Evolutionary conservation across 2,113 vertebrate genomes (phyloP).

Genomic region (Leptobrachium leishanense): DNA sequence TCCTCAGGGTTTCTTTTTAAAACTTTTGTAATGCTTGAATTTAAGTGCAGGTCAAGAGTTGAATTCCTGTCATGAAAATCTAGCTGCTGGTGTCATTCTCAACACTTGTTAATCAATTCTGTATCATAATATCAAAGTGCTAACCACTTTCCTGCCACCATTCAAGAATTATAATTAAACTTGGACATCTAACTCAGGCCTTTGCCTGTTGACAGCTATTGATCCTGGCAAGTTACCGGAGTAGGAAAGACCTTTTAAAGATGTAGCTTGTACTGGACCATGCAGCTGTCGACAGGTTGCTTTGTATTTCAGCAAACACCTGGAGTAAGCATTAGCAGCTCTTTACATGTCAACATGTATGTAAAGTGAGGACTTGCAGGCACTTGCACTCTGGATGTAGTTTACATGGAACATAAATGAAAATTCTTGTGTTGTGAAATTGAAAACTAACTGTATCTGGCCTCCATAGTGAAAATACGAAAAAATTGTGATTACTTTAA

Average conservation of each 20-base stretch:
- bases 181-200: not conserved
- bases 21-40: too few relatives aligned
- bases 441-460: too few relatives aligned
- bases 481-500: too few relatives aligned
- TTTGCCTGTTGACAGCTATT: slow-evolving; percentile 7
- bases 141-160: slow-evolving; percentile 4
- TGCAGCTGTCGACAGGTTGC: slow-evolving; percentile 5
- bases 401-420: not conserved
- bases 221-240: not conserved
- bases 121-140: slow-evolving; percentile 2
- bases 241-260: not conserved
- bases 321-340: slow-evolving; percentile 5
- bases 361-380: not conserved
- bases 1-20: too few relatives aligned
- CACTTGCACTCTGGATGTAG: not conserved
- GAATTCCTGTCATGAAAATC: too few relatives aligned
- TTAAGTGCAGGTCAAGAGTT: too few relatives aligned
- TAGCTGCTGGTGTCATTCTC: not conserved
- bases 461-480: too few relatives aligned
- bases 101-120: slow-evolving; percentile 20
- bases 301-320: slow-evolving; percentile 11
- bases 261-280: not conserved
- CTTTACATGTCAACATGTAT: slow-evolving; percentile 20
- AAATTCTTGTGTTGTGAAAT: too few relatives aligned
- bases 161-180: not conserved